phyloP scores from a whole-genome alignment of 2,113 vertebrate species.

The Epinephelus cyanopodus region DNA sequence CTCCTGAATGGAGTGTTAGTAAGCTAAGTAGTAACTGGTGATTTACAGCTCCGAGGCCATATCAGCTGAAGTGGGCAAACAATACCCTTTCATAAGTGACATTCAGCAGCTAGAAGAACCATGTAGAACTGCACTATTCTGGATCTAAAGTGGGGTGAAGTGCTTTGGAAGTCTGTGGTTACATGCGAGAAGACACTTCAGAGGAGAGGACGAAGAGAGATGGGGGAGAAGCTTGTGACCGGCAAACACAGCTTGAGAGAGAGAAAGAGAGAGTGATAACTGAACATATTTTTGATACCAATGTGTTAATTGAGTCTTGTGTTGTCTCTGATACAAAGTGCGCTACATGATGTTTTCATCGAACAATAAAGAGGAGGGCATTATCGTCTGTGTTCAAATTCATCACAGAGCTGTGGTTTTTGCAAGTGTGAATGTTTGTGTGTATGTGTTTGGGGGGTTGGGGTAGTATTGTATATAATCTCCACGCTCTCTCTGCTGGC shows the following conservation, averaged over 20 bases:
- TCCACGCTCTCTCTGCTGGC: conserved; percentile 29
- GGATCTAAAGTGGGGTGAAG: conserved; percentile 54
- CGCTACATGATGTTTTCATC: background rate
- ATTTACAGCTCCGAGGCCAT: conserved; percentile 75
- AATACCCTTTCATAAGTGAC: conserved; percentile 71
- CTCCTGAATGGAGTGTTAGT: conserved; percentile 79
- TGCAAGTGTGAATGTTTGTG: background rate
- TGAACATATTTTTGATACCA: conserved; percentile 17
- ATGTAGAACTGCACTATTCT: conserved; percentile 40
- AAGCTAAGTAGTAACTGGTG: conserved; percentile 80
- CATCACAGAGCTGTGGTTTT: conserved; percentile 8
- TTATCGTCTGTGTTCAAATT: conserved; percentile 15
- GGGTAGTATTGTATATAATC: conserved; percentile 47
- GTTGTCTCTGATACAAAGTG: background rate
- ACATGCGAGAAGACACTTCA: conserved; percentile 20
- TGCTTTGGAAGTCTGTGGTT: conserved; percentile 48
- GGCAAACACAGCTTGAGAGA: background rate
- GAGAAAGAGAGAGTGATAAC: background rate
- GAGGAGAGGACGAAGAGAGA: conserved; percentile 3
- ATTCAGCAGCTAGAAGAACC: conserved; percentile 49
- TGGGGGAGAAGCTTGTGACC: background rate
- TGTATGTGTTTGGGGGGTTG: background rate
- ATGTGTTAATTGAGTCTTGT: conserved; percentile 10
- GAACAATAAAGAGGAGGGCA: background rate
- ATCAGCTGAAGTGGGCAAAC: conserved; percentile 77